Evolutionary conservation across 2,888 invertebrate genomes (phyloP), one percentile per base, ranked within the genome.

Genomic region (Lasioglossum leucozonium): DNA sequence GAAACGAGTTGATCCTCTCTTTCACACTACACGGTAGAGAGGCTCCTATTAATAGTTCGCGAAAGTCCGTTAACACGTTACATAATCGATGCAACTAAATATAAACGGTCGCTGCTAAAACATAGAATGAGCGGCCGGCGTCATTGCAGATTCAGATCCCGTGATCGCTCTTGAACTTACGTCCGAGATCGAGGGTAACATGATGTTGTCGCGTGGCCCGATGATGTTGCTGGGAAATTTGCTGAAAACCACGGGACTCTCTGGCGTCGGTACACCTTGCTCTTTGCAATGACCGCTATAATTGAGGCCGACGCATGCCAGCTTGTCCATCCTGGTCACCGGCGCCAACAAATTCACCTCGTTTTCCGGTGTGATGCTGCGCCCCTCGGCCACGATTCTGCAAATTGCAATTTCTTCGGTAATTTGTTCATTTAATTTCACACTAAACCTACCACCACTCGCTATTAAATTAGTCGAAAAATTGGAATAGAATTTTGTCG

Each of bases 261-360:
- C 95, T 0, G 96, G 96, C 0, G 98, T 98, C 0, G 96, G 96
- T 26, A 97, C 93, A 34, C 97, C 97, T 93, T 98, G 98, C 93
- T 99, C 98, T 77, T 96, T 96, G 91, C 98, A 98, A 92, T 98
- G 98, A 65, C 98, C 98, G 78, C 95, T 96, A 95, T 99, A 99
- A 95, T 99, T 99, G 83, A 98, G 96, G 0, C 98, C 98, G 22
- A 98, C 96, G 92, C 98, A 98, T 0, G 97, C 96, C 0, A 99
- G 96, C 95, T 99, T 99, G 92, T 98, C 98, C 82, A 98, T 97
- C 42, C 97, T 96, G 2, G 96, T 96, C 30, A 99, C 96, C 0
- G 99, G 98, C 0, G 98, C 96, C 71, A 97, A 93, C 4, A 98
- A 95, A 26, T 95, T 95, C 0, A 97, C 96, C 0, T 96, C 95